Percentiles rank a stretch among this genome's conserved stretches.
These are phyloP conservation scores for Octomys mimax DNA, from an alignment of 2,797 vertebrate genomes.

Conservation along the genomic window DNA sequence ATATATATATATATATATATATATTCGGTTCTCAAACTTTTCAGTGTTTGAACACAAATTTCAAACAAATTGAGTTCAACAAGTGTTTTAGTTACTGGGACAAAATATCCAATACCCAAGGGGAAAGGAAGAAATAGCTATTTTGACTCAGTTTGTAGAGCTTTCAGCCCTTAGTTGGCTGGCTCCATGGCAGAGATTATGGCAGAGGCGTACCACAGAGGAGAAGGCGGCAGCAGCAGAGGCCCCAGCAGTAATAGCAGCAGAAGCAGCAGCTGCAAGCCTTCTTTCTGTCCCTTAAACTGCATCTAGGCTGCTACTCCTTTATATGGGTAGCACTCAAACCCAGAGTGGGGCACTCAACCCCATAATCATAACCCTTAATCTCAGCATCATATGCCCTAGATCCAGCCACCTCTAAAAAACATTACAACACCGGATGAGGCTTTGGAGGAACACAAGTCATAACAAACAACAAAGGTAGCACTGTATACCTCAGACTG, in stretches of 20 bases:
- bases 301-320: neutral
- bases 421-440: neutral
- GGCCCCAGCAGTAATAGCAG: neutral
- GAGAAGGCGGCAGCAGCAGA: neutral
- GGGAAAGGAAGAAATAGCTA: neutral
- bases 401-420: neutral
- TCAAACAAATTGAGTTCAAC: neutral
- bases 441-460: neutral
- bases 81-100: neutral
- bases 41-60: neutral
- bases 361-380: no score
- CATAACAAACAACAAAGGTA: neutral
- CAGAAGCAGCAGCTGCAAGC: neutral
- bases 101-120: neutral
- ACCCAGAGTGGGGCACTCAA: neutral
- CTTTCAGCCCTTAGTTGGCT: neutral
- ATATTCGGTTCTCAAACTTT: neutral
- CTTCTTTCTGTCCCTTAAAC: neutral
- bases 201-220: neutral
- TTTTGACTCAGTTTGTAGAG: neutral
- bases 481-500: neutral
- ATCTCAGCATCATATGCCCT: neutral
- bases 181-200: neutral
- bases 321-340: neutral
- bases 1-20: no score